Evolutionary conservation across 2,888 invertebrate species (phyloP), one percentile per base, ranked within the genome.

Genomic region (Esperia sulphurella): DNA sequence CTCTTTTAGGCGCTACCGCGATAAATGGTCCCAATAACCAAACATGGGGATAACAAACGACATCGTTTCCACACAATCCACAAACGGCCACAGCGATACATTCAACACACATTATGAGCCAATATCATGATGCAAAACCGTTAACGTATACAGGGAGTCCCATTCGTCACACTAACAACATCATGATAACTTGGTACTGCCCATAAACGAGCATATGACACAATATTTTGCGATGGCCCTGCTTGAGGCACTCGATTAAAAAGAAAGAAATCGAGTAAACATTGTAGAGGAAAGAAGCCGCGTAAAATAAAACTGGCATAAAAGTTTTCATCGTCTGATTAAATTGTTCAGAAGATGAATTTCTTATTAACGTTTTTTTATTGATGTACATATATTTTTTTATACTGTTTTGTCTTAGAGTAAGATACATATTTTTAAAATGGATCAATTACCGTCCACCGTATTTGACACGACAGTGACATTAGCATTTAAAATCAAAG

Each of bases 11-110:
- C 41, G 30, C 42, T 42, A 14, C 45, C 33, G 14, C 42, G 57
- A 71, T 61, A 61, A 68, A 73, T 74, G 67, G 62, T 53, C 63
- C 58, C 68, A 75, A 72, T 71, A 71, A 63, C 67, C 64, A 64
- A 67, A 70, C 61, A 63, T 56, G 57, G 54, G 60, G 58, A 61
- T 68, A 73, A 73, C 63, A 68, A 62, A 75, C 67, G 68, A 61
- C 61, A 62, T 70, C 65, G 67, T 67, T 73, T 62, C 59, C 57
- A 57, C 68, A 58, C 62, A 64, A 61, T 67, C 69, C 70, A 63
- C 63, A 59, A 60, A 50, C 56, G 52, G 57, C 57, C 59, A 58
- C 61, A 68, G 29, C 42, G 13, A 12, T 42, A 42, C 42, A 43
- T 68, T 67, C 64, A 55, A 62, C 61, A 54, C 58, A 64, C 72